A percentile compares a stretch with the other conserved stretches of the same genome.
Evolutionary conservation across 2,888 invertebrate species (phyloP).

Genomic region (Serripes groenlandicus): DNA sequence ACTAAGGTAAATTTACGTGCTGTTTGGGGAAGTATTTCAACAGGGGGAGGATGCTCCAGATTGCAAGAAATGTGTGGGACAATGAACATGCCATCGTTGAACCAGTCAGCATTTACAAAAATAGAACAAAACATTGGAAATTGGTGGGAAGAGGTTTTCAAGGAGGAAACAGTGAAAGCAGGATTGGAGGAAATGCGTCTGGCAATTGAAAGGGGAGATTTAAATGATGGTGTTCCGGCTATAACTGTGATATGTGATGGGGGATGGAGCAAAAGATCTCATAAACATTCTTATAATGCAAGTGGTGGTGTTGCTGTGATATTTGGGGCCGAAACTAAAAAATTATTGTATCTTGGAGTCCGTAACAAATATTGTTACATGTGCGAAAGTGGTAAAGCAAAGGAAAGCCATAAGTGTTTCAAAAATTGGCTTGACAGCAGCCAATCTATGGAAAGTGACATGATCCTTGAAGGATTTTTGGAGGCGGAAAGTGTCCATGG

Average conservation of each 20-base stretch:
- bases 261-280: conserved; percentile 46
- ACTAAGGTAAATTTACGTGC: conserved; percentile 3
- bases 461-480: conserved; percentile 55
- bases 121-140: conserved; percentile 30
- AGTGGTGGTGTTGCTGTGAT: conserved; percentile 46
- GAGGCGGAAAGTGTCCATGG: conserved; percentile 40
- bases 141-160: conserved; percentile 31
- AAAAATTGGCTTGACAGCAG: conserved; percentile 49
- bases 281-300: conserved; percentile 55
- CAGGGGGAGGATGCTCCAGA: conserved; percentile 12
- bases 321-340: conserved; percentile 33
- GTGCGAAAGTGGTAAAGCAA: conserved; percentile 30
- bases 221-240: conserved; percentile 41
- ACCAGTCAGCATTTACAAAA: conserved; percentile 26
- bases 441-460: conserved; percentile 60
- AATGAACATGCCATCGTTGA: conserved; percentile 28
- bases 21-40: conserved; percentile 19
- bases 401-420: conserved; percentile 50
- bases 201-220: conserved; percentile 28
- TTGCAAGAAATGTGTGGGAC: conserved; percentile 7
- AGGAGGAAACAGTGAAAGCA: conserved; percentile 42
- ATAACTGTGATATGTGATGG: conserved; percentile 50
- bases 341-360: conserved; percentile 35
- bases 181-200: conserved; percentile 39
- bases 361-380: conserved; percentile 42